Evolutionary conservation across 92 coral and sea anemone genomes (phyloP).

Genomic region (Heteractis magnifica): DNA sequence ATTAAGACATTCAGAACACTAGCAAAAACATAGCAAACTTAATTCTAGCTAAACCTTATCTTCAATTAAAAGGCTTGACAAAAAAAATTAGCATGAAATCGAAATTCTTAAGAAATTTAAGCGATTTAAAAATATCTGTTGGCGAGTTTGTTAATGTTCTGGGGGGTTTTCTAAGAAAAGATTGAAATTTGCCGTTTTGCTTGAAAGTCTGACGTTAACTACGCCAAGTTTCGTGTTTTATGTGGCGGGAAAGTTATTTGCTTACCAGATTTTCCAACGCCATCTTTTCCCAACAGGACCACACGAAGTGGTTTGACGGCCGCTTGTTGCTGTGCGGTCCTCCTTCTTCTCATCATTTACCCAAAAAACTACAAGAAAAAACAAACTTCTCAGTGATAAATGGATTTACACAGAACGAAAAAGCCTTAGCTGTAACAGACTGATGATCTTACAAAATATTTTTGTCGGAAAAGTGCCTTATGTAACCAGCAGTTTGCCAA

Average conservation of each 20-base stretch:
- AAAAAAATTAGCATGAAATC: neutral
- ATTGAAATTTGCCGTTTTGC: neutral
- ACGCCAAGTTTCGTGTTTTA: neutral
- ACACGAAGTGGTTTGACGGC: constrained; percentile 54
- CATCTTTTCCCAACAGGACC: constrained; percentile 68
- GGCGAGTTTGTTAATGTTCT: neutral
- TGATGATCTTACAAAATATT: too few relatives aligned
- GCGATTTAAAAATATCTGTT: neutral
- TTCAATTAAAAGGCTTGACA: neutral
- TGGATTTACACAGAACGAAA: too few relatives aligned
- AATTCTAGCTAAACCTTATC: constrained; percentile 1
- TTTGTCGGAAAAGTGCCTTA: too few relatives aligned
- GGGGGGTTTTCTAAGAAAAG: neutral
- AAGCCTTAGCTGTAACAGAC: too few relatives aligned
- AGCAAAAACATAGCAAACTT: neutral
- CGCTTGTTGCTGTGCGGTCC: constrained; percentile 19
- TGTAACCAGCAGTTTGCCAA: too few relatives aligned
- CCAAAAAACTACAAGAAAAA: neutral
- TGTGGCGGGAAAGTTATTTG: too few relatives aligned
- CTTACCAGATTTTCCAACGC: constrained; percentile 79
- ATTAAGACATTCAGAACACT: neutral
- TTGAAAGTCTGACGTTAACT: neutral
- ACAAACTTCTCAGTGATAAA: neutral
- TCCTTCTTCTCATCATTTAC: constrained; percentile 48
- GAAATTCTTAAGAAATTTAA: neutral